phyloP scores from a whole-genome alignment of 2,113 vertebrate genomes.

The Phyllopteryx taeniolatus region DNA sequence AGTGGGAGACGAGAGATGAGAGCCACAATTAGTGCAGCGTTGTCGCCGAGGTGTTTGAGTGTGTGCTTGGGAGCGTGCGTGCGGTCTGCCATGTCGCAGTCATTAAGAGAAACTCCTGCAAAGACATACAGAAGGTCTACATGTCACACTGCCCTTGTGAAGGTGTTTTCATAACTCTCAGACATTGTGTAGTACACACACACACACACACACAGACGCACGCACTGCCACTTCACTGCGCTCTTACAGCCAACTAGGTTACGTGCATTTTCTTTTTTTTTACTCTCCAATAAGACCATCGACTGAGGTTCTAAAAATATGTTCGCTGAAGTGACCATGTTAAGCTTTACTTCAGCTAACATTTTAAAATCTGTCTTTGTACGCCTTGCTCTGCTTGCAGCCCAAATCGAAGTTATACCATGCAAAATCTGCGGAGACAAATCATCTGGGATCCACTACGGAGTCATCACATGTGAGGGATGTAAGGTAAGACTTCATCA shows the following conservation, averaged over 20 bases:
- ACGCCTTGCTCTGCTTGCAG: slow-evolving; percentile 71
- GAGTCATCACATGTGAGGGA: slow-evolving; percentile 98
- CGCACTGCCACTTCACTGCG: neutral
- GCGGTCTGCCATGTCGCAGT: slow-evolving; percentile 13
- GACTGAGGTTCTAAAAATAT: slow-evolving; percentile 9
- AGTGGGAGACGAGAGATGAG: slow-evolving; percentile 23
- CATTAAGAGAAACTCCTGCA: slow-evolving; percentile 37
- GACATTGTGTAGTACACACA: neutral
- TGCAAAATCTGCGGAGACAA: slow-evolving; percentile 99
- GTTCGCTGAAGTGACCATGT: slow-evolving; percentile 9
- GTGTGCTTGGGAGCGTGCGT: slow-evolving; percentile 6
- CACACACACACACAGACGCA: neutral
- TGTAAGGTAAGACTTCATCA: slow-evolving; percentile 85
- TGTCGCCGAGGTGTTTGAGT: slow-evolving; percentile 13
- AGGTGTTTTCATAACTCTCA: slow-evolving; percentile 20
- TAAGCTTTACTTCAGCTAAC: neutral
- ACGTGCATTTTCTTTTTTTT: slow-evolving; percentile 19
- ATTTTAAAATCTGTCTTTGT: slow-evolving; percentile 20
- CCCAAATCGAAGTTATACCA: slow-evolving; percentile 99
- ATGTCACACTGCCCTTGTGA: slow-evolving; percentile 60
- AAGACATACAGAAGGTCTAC: slow-evolving; percentile 31
- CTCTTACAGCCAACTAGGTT: slow-evolving; percentile 17
- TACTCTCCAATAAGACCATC: slow-evolving; percentile 40
- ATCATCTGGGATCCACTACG: slow-evolving; percentile 99
- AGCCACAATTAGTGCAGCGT: slow-evolving; percentile 13